Percentiles rank a stretch among this genome's conserved stretches.
phyloP scores from a whole-genome alignment of 2,797 vertebrate genomes.

The Chaetophractus vellerosus region DNA sequence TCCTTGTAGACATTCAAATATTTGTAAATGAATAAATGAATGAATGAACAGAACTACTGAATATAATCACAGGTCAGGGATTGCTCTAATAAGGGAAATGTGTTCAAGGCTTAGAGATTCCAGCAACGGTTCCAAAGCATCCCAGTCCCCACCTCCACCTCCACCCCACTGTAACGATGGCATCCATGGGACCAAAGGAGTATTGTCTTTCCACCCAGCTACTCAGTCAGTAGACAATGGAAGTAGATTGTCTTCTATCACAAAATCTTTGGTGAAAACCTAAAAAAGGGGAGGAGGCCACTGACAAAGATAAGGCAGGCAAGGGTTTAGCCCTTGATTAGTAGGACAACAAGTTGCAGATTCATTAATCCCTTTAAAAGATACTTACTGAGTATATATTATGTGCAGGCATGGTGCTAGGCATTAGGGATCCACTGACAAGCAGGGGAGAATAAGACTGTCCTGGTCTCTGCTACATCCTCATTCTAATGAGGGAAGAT shows the following conservation, averaged over 20 bases:
- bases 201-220: not conserved
- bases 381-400: not conserved
- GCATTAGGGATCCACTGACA: not conserved
- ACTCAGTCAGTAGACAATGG: not conserved
- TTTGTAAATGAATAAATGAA: not conserved
- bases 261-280: not conserved
- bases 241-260: not conserved
- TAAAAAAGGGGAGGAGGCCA: not conserved
- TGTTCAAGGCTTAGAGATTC: not conserved
- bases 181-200: not conserved
- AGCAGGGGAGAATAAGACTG: not conserved
- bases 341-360: not conserved
- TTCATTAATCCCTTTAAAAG: not conserved
- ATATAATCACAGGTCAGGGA: not conserved
- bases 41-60: not conserved
- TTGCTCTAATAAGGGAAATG: not conserved
- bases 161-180: not conserved
- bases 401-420: not conserved
- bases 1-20: not conserved
- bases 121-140: not conserved
- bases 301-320: not conserved
- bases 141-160: not conserved
- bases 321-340: not conserved
- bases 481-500: not conserved
- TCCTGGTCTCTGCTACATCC: not conserved